These are phyloP conservation scores for Rhinopomastus cyanomelas DNA, from an alignment of 2,113 vertebrate genomes.

Conservation along the genomic window DNA sequence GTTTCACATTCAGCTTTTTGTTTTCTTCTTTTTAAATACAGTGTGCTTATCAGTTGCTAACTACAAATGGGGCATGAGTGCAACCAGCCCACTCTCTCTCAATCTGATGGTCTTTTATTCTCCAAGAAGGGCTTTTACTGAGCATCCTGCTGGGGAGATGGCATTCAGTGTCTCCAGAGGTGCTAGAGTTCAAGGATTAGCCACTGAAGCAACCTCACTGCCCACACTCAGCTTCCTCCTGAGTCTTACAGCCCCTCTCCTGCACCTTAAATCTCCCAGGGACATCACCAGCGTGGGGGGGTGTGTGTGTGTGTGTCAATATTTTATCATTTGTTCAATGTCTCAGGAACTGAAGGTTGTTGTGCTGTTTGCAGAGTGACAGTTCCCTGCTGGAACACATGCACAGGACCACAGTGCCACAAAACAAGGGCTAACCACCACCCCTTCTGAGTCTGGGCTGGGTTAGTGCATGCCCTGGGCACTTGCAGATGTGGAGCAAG, in stretches of 20 bases:
- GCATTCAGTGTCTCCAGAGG: background rate
- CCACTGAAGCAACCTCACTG: background rate
- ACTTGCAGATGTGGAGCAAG: background rate
- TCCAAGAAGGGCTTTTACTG: background rate
- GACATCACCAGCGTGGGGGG: background rate
- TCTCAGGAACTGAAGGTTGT: background rate
- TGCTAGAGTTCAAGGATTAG: background rate
- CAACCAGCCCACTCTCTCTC: background rate
- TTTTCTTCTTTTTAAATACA: background rate
- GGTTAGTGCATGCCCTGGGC: background rate
- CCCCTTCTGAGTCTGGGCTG: background rate
- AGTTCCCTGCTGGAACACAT: background rate
- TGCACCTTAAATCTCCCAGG: background rate
- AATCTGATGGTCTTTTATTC: background rate
- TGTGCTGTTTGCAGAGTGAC: background rate
- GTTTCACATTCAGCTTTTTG: background rate
- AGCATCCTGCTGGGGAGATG: fast-evolving
- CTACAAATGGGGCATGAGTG: background rate
- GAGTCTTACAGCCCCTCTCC: background rate
- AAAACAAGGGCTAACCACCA: background rate
- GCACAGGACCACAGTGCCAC: background rate
- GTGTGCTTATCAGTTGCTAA: background rate
- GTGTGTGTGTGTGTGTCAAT: too few species aligned
- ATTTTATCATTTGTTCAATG: background rate
- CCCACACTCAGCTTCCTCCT: background rate